A percentile compares a stretch with the other conserved stretches of the same genome.
Conservation (phyloP, 2,888 invertebrate genomes). For the Hartigia nigra region DNA sequence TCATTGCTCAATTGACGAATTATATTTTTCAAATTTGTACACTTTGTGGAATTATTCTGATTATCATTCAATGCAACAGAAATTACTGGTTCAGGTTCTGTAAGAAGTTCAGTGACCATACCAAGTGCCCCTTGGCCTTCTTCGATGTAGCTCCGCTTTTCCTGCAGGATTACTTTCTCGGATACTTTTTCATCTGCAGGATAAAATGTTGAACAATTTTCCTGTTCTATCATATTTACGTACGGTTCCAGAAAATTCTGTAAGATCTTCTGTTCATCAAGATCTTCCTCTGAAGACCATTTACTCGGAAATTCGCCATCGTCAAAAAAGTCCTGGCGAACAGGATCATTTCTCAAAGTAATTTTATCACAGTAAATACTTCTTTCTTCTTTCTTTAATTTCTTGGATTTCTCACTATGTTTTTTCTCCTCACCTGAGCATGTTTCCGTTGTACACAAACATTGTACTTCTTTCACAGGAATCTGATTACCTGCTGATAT, state of each 20-base stretch:
- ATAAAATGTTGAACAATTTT: neutral
- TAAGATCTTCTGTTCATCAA: neutral
- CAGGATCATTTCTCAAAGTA: neutral
- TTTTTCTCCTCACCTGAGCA: neutral
- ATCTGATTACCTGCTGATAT: neutral
- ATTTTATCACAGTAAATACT: neutral
- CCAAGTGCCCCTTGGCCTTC: neutral
- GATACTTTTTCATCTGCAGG: neutral
- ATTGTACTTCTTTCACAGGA: neutral
- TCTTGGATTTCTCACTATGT: neutral
- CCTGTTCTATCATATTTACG: neutral
- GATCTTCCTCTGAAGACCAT: neutral
- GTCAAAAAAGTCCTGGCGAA: neutral
- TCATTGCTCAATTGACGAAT: neutral
- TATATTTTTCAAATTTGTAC: neutral
- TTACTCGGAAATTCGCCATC: neutral
- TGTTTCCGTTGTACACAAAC: neutral
- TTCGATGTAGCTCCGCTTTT: neutral
- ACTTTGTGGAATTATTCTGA: neutral
- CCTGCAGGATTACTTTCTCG: neutral
- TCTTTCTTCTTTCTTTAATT: neutral
- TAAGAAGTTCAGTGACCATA: neutral
- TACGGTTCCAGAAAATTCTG: neutral
- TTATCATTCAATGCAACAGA: neutral
- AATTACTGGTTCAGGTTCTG: neutral